Base-by-base conservation (phyloP, 2,113 vertebrate species). In the Cheilinus undulatus region DNA sequence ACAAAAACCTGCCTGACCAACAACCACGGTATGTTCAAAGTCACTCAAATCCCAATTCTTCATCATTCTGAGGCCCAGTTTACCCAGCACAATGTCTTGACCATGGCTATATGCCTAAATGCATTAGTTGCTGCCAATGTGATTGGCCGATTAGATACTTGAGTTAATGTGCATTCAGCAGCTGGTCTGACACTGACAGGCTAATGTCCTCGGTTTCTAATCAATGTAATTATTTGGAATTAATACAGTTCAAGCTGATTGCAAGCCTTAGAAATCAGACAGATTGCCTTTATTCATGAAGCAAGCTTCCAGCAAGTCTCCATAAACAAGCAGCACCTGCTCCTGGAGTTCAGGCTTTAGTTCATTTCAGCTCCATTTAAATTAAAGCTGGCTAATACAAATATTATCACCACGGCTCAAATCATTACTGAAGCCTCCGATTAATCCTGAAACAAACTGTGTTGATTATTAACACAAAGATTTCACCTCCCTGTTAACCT, bases 321-420 rank as follows among this genome's bases (percentile, higher is more conserved):
- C 26, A 62, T 72, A 45, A 62, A 27, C 32, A 38, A 51, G 3
- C 11, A 51, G 19, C 38, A 27, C 32, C 30, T 23, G 56, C 19
- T 38, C 12, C 22, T 45, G 64, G n/a, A 24, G 6, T 46, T 46
- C 45, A 20, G 26, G 46, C 14, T n/a, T 2, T 1, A 3, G 17
- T 22, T 19, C 3, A 28, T 24, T 48, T 6, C 1, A 51, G 28
- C 34, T 43, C 5, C 8, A 12, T 36, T 28, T 60, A 32, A 38
- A 43, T 40, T 14, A 23, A 65, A 24, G 17, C 28, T 11, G 17
- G 3, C 3, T 50, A 4, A 53, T 15, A 59, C 12, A 49, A 60
- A 51, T 10, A 32, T 2, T 45, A 1, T 19, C 22, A 38, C 4
- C 19, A 57, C n/a, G n/a, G 2, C 22, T 64, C 1, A 46, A 42